Evolutionary conservation across 2,113 vertebrate species (phyloP).

Genomic region (Climacteris rufus): DNA sequence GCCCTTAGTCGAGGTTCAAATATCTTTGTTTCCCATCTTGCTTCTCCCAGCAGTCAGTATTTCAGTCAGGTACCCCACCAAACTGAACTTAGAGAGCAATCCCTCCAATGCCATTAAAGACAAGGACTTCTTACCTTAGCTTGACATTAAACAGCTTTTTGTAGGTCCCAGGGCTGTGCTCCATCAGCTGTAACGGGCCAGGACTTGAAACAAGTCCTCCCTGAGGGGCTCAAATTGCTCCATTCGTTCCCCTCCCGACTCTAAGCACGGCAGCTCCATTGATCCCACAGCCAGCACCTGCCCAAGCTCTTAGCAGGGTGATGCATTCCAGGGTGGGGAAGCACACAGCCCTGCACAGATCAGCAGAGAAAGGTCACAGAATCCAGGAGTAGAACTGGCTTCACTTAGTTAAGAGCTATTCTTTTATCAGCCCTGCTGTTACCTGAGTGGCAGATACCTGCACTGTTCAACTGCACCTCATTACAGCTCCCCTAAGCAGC

Average conservation of each 20-base stretch:
- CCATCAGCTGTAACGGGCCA: background rate
- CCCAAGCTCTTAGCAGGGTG: background rate
- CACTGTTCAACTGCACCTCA: background rate
- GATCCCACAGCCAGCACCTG: background rate
- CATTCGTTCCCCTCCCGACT: background rate
- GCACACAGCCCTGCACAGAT: background rate
- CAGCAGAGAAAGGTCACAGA: background rate
- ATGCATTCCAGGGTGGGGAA: background rate
- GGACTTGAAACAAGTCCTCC: background rate
- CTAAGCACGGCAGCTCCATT: background rate
- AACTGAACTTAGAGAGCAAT: background rate
- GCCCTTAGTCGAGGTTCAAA: background rate
- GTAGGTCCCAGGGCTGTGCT: background rate
- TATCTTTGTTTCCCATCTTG: background rate
- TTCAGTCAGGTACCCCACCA: background rate
- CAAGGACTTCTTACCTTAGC: background rate
- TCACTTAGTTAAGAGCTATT: background rate
- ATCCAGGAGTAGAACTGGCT: background rate
- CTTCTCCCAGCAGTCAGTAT: background rate
- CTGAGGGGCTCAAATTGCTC: background rate
- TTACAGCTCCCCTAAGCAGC: background rate
- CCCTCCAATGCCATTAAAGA: background rate
- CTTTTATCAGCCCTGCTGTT: background rate
- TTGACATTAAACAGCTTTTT: background rate
- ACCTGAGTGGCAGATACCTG: background rate